Percentiles rank a stretch among this genome's conserved stretches.
phyloP scores from a whole-genome alignment of 2,888 invertebrate genomes.

The Agelastica alni region DNA sequence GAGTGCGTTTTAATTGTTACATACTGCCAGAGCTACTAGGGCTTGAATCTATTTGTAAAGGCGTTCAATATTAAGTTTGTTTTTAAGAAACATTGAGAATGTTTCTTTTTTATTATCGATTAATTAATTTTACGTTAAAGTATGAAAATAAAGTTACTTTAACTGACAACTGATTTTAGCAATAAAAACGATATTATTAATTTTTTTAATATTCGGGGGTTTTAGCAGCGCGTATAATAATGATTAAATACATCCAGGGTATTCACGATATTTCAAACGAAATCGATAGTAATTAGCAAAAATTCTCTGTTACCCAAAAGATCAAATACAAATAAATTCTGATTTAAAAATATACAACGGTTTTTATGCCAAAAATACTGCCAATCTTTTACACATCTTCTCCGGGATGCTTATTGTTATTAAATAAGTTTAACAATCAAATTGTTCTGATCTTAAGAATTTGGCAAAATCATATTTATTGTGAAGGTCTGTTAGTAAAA shows the following conservation, averaged over 20 bases:
- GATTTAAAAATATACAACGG: background rate
- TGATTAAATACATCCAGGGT: too few species aligned
- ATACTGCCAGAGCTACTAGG: background rate
- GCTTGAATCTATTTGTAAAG: background rate
- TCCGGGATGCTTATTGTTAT: too few species aligned
- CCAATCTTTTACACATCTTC: too few species aligned
- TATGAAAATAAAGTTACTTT: conserved; percentile 15
- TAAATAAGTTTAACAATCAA: too few species aligned
- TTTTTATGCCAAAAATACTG: too few species aligned
- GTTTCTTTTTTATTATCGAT: background rate
- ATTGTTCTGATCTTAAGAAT: too few species aligned
- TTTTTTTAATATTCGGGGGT: background rate
- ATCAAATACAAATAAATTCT: background rate
- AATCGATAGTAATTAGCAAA: too few species aligned
- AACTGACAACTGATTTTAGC: conserved; percentile 18
- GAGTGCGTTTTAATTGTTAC: background rate
- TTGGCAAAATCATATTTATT: too few species aligned
- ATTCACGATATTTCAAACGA: too few species aligned
- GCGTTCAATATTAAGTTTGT: background rate
- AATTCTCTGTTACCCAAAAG: background rate
- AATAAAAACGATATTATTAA: conserved; percentile 5
- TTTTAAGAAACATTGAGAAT: background rate
- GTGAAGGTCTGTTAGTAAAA: too few species aligned
- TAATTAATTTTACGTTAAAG: too few species aligned
- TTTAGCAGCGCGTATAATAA: background rate